Evolutionary conservation across 2,888 invertebrate genomes (phyloP), one percentile per base, ranked within the genome.

Genomic region (Rhingia rostrata): DNA sequence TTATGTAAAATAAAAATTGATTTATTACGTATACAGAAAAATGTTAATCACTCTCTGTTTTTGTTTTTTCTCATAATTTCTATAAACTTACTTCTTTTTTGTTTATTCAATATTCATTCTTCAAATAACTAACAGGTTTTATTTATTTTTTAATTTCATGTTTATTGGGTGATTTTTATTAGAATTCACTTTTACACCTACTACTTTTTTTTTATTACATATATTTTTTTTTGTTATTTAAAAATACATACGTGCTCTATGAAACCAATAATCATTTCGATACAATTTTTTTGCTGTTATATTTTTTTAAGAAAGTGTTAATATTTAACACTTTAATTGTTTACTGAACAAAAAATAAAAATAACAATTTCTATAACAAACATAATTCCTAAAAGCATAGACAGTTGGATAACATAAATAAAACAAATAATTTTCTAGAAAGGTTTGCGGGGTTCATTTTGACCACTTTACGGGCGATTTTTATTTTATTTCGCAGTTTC

Each of bases 221-320:
- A 47, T 67, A 67, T 83, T 60, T 61, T 63, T 64, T 70, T 86
- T 72, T 49, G 72, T 69, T 78, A 66, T 53, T 87, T 87, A 87
- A 89, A 89, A 89, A 90, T 90, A 90, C 89, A 90, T 91, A 91
- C 91, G 91, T 91, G 91, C 91, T 90, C 91, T 91, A 91, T 91
- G 91, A 91, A 91, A 91, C 91, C 91, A 91, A 91, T 91, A 91
- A 91, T 88, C 88, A 88, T 89, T 88, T 88, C 88, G 87, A 88
- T 88, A 86, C 82, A 86, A 87, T 61, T 63, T 85, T 43, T 72
- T 78, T 75, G 5, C 80, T 84, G 49, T 72, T 74, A 61, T 81
- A 63, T 75, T 54, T 70, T 63, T 60, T 77, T 58, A 10, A 22
- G n/a, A 35, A 60, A 41, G 49, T 35, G 39, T 63, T 39, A 49